Conservation (phyloP, 2,888 invertebrate genomes). For the Uloborus plumipes region DNA sequence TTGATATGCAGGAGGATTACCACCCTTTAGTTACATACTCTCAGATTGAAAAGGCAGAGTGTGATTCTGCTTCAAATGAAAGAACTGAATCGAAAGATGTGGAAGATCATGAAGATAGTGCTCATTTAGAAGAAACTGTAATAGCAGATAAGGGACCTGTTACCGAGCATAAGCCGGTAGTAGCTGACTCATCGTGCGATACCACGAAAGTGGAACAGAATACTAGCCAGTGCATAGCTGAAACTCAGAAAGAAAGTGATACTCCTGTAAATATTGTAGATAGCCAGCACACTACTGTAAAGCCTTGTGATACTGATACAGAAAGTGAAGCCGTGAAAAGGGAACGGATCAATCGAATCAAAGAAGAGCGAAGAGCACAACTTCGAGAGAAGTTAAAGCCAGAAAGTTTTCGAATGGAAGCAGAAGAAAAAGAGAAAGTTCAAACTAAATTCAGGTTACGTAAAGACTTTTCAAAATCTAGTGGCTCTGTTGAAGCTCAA, state of each 20-base stretch:
- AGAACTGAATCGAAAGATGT: background rate
- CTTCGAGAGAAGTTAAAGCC: conserved; percentile 85
- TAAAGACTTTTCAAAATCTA: conserved; percentile 38
- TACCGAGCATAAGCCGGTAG: background rate
- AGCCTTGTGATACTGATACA: conserved; percentile 19
- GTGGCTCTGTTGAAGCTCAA: conserved; percentile 7
- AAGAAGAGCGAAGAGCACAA: conserved; percentile 88
- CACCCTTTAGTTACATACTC: conserved; percentile 35
- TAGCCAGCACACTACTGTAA: conserved; percentile 13
- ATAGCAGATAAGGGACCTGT: background rate
- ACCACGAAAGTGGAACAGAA: background rate
- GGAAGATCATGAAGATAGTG: background rate
- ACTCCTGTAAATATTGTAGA: conserved; percentile 14
- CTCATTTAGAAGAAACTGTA: background rate
- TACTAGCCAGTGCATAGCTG: background rate
- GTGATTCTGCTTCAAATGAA: background rate
- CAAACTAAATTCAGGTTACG: conserved; percentile 57
- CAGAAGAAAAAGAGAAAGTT: conserved; percentile 62
- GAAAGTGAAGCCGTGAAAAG: conserved; percentile 70
- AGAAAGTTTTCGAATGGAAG: conserved; percentile 61
- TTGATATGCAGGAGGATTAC: conserved; percentile 62
- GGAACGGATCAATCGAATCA: conserved; percentile 89
- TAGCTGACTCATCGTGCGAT: background rate
- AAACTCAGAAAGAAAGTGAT: background rate
- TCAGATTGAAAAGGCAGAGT: conserved; percentile 2